Base-by-base conservation (phyloP, 2,888 invertebrate genomes). In the Tyria jacobaeae region DNA sequence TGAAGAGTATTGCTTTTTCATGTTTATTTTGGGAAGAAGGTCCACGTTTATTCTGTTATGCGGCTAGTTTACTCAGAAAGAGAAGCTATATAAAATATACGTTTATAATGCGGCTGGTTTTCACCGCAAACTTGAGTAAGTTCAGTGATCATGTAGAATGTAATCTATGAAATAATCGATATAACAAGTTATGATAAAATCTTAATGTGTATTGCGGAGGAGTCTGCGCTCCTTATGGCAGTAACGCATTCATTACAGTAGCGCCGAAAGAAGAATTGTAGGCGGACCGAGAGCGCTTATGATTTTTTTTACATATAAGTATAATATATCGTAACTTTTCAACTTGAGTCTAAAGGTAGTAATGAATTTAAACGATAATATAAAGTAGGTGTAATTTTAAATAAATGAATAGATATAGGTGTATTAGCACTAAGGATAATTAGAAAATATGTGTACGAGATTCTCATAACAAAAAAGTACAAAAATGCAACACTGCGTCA, bases 181-280 rank as follows among this genome's bases (percentile, higher is more conserved):
- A 51, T 75, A 75, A 70, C 75, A 52, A 59, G 70, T 64, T 56
- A 31, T 59, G 72, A 72, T 75, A 67, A 24, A 2, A 75, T 74
- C 72, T 72, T 47, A 75, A 64, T 62, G 55, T 15, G 55, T 53
- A 58, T 51, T 66, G 62, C 55, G 51, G 56, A 62, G n/a, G 50
- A 58, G 65, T 34, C 47, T 56, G 58, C 57, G 60, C 17, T n/a
- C n/a, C n/a, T 59, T 44, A 48, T 35, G 48, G 52, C 52, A 55
- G 60, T 57, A 57, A 68, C 41, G 51, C 57, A 67, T 58, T 67
- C 39, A 67, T 73, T 60, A 65, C 49, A 25, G 52, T 60, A 64
- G 52, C 53, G 17, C 47, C 34, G 57, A 48, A 31, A 62, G 52
- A 34, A 34, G 50, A 35, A 27, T 54, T 25, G 44, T 58, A 17